These are phyloP conservation scores for Pocillopora verrucosa DNA, from an alignment of 64 coral and sea anemone species.

Conservation along the genomic window DNA sequence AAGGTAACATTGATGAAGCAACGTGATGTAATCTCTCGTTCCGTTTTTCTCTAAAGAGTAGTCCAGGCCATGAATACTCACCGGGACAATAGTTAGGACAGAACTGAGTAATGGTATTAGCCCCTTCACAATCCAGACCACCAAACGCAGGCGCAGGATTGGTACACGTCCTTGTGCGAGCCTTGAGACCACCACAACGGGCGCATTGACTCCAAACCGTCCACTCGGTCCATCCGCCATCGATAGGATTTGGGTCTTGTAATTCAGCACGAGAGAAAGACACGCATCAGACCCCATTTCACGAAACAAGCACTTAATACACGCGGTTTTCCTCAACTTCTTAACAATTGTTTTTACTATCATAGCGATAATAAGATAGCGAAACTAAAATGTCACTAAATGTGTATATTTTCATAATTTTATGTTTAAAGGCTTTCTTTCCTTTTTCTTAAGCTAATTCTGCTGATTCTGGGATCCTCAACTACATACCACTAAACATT, in stretches of 20 bases:
- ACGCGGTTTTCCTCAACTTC: no score
- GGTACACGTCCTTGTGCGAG: not conserved
- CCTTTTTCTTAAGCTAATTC: no score
- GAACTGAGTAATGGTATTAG: not conserved
- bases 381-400: no score
- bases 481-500: no score
- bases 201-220: not conserved
- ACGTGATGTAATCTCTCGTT: not conserved
- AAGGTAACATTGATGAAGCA: not conserved
- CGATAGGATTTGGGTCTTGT: not conserved
- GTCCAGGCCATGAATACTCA: not conserved
- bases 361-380: no score
- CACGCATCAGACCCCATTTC: not conserved
- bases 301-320: no score
- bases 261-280: not conserved
- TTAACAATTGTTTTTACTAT: no score
- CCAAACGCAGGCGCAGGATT: constrained; percentile 16
- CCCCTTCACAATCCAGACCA: not conserved
- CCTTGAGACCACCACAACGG: not conserved
- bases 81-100: not conserved
- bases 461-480: no score
- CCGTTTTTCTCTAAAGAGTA: not conserved
- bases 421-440: no score
- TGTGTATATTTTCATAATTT: no score
- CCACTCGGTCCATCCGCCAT: not conserved